Percentiles rank a stretch among this genome's conserved stretches.
phyloP scores from a whole-genome alignment of 2,888 invertebrate species.

The Mythimna lalbum region DNA sequence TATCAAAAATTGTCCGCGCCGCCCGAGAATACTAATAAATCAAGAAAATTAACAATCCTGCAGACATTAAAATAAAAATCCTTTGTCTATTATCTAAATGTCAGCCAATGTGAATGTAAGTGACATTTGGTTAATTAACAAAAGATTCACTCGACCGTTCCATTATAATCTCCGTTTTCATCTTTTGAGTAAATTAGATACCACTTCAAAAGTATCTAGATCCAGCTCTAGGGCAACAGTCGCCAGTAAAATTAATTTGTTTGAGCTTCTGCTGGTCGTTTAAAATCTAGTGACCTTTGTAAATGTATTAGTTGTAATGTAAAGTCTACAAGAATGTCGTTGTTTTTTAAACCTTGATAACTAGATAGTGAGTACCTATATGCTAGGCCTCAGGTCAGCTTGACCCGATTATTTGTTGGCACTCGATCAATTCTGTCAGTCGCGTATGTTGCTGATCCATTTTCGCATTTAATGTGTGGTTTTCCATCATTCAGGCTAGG shows the following conservation, averaged over 20 bases:
- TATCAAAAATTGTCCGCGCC: constrained; percentile 46
- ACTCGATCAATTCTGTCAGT: constrained; percentile 78
- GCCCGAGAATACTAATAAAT: constrained; percentile 9
- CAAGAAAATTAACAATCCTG: constrained; percentile 16
- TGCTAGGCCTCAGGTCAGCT: constrained; percentile 68
- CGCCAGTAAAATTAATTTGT: constrained; percentile 31
- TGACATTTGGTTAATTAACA: constrained; percentile 51
- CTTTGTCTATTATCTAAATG: constrained; percentile 46
- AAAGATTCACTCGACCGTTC: constrained; percentile 33
- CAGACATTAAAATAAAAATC: constrained; percentile 17
- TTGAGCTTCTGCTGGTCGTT: constrained; percentile 5
- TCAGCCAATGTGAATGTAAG: constrained; percentile 45
- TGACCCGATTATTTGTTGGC: constrained; percentile 76
- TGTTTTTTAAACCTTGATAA: constrained; percentile 66
- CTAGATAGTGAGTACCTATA: constrained; percentile 56
- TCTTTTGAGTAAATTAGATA: constrained; percentile 45
- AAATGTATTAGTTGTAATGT: constrained; percentile 32
- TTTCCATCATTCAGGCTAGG: constrained; percentile 57
- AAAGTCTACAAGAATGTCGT: constrained; percentile 40
- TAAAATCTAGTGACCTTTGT: constrained; percentile 33
- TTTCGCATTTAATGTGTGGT: constrained; percentile 76
- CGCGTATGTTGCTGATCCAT: constrained; percentile 74
- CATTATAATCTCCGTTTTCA: constrained; percentile 42
- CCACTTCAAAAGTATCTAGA: constrained; percentile 30
- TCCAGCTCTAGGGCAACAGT: constrained; percentile 19